These are phyloP conservation scores for Matsumurasca onukii DNA, from an alignment of 1,140 invertebrate species.

Conservation along the genomic window DNA sequence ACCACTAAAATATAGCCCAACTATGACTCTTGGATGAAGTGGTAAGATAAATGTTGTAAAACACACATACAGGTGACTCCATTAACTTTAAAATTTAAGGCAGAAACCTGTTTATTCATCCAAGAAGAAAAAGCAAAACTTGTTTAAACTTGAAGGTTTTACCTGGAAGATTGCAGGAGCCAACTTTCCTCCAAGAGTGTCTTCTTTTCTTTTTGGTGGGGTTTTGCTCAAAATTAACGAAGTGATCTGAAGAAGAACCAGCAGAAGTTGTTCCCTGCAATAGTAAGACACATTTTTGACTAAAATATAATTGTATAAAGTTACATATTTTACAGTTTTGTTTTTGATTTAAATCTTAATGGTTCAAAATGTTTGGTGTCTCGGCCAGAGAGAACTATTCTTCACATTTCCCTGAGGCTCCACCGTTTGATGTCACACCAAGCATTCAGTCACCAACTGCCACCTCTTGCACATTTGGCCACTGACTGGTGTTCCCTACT, in stretches of 20 bases:
- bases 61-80: not conserved
- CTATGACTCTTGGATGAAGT: no score
- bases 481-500: no score
- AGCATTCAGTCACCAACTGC: no score
- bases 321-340: not conserved
- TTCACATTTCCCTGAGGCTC: not conserved
- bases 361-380: not conserved
- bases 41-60: no score
- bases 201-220: slow-evolving; percentile 70
- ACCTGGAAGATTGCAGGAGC: slow-evolving; percentile 86
- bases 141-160: slow-evolving; percentile 4
- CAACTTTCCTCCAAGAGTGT: slow-evolving; percentile 77
- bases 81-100: not conserved
- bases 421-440: not conserved
- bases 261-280: slow-evolving; percentile 78
- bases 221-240: slow-evolving; percentile 81
- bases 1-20: no score
- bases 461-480: no score
- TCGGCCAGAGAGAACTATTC: not conserved
- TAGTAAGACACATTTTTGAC: slow-evolving; percentile 36
- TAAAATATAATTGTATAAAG: not conserved
- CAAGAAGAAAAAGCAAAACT: no score
- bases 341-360: not conserved
- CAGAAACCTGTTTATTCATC: not conserved
- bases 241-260: slow-evolving; percentile 90